Percentiles rank a stretch among this genome's conserved stretches.
phyloP scores from a whole-genome alignment of 2,888 invertebrate species.

The Orthosia cruda region DNA sequence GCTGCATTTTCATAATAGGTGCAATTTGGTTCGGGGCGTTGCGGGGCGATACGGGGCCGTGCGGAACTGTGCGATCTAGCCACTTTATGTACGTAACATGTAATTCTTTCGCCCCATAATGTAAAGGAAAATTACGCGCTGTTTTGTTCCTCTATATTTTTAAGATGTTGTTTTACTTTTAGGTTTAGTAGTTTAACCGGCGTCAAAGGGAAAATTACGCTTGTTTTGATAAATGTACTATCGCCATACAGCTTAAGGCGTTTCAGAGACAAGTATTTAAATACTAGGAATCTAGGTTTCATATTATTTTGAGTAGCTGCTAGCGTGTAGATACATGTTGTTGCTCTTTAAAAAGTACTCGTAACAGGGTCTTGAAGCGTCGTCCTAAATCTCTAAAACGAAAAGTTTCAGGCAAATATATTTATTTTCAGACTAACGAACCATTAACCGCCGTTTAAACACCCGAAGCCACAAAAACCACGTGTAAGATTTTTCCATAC shows the following conservation, averaged over 20 bases:
- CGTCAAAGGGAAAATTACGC: slow-evolving; percentile 1
- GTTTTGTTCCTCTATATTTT: slow-evolving; percentile 32
- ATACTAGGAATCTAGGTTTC: not conserved
- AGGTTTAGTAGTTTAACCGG: slow-evolving; percentile 6
- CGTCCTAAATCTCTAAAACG: rapidly evolving
- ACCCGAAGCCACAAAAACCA: not conserved
- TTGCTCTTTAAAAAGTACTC: not conserved
- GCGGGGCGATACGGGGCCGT: slow-evolving; percentile 28
- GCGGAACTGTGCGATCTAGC: slow-evolving; percentile 43
- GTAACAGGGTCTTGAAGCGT: not conserved
- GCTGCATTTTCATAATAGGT: slow-evolving; percentile 64
- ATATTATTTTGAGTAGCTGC: not conserved
- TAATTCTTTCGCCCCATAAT: slow-evolving; percentile 58
- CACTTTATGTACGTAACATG: slow-evolving; percentile 60
- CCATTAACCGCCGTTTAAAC: not conserved
- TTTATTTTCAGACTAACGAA: not conserved
- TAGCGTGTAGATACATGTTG: not conserved
- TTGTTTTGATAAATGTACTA: not conserved
- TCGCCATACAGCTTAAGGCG: not conserved
- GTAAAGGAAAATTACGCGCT: slow-evolving; percentile 52
- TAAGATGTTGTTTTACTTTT: slow-evolving; percentile 36
- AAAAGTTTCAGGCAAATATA: not conserved
- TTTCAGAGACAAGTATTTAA: no score
- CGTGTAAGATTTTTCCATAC: not conserved
- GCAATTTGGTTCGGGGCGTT: slow-evolving; percentile 52